Base-by-base conservation (phyloP, 2,113 vertebrate species). In the Polypterus bichir region DNA sequence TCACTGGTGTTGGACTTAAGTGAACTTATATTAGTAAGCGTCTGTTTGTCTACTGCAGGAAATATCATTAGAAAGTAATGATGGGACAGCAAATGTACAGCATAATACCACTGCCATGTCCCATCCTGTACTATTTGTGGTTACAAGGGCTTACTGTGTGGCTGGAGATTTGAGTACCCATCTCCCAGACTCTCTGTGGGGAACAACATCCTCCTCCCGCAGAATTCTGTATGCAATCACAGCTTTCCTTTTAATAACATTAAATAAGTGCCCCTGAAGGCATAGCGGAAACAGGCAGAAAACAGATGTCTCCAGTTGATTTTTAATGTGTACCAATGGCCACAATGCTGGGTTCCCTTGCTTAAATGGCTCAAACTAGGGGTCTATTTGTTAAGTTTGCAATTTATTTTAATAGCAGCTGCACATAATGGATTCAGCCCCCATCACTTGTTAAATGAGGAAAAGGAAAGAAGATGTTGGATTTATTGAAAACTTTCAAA, bases 271-370 rank as follows among this genome's bases (percentile, higher is more conserved):
- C 27, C 59, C 59, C 59, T 27, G 7, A 49, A 48, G 48, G 59
- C 47, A n/a, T 9, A 49, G 48, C 9, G 11, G 48, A 48, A 60
- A 59, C 49, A 9, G 51, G 47, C 4, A 7, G 7, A 4, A 47
- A 47, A 7, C 59, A 60, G 59, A 60, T 60, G 59, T 60, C 4
- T 49, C 5, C 5, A 27, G 59, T 54, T 54, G 6, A 54, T 8
- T 54, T 62, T 44, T 46, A 9, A 53, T n/a, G 27, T 62, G 52
- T 10, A 54, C 46, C 44, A 44, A 62, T n/a, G 4, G 44, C 7
- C 54, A 8, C 44, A 4, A 7, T 3, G 47, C 8, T 60, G 60
- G 3, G n/a, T n/a, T 60, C 60, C 46, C 27, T 46, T 3, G 9
- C 44, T 46, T 9, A 44, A 4, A 48, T 60, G 44, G 7, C 27